Percentiles rank a stretch among this genome's conserved stretches.
phyloP scores from a whole-genome alignment of 2,113 vertebrate species.

The Eupsittula cactorum region DNA sequence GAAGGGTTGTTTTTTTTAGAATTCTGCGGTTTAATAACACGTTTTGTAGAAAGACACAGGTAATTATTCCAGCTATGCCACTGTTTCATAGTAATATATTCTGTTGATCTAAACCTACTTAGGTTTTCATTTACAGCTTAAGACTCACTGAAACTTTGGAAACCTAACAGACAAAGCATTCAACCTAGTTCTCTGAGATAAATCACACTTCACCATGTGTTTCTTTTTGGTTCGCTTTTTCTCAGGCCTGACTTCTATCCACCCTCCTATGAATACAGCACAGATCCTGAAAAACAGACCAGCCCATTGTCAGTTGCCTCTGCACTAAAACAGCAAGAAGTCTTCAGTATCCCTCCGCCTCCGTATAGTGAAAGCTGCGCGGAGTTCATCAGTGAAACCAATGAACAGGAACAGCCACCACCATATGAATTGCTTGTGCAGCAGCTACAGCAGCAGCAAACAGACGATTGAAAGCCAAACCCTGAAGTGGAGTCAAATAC shows the following conservation, averaged over 20 bases:
- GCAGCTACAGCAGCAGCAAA: neutral
- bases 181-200: neutral
- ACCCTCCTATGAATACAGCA: slow-evolving; percentile 82
- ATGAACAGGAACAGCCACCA: slow-evolving; percentile 78
- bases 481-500: neutral
- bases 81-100: neutral
- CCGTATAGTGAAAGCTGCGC: slow-evolving; percentile 69
- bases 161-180: neutral
- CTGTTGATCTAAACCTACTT: neutral
- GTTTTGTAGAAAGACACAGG: neutral
- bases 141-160: neutral
- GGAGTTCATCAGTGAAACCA: slow-evolving; percentile 56
- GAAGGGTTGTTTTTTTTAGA: neutral
- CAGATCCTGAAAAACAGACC: slow-evolving; percentile 27
- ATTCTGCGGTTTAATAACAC: neutral
- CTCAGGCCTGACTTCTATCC: slow-evolving; percentile 81
- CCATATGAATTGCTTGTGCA: slow-evolving; percentile 58
- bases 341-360: slow-evolving; percentile 70
- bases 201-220: neutral
- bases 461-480: neutral
- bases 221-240: neutral
- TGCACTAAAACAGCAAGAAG: neutral
- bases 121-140: neutral
- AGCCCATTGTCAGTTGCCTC: neutral
- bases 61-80: neutral